Evolutionary conservation across 2,797 vertebrate genomes (phyloP), one percentile per base, ranked within the genome.

Genomic region (Chiroxiphia lanceolata): DNA sequence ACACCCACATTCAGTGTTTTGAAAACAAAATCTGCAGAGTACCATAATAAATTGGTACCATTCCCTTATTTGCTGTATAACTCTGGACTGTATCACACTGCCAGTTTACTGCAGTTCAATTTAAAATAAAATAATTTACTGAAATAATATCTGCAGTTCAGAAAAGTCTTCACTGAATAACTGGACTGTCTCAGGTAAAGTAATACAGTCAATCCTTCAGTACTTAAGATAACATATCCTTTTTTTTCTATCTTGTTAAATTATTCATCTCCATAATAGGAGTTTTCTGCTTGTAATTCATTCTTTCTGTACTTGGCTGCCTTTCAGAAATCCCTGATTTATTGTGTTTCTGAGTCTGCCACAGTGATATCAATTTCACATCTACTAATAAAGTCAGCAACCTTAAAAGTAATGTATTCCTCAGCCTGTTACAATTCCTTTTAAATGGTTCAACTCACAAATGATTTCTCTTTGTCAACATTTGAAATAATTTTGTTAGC

Each of bases 241-340:
- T 71, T 83, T 81, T 87, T 81, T 68, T 56, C 38, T 65, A 9
- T 68, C 75, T 91, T 89, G 63, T 85, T 89, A 94, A 92, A 84
- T 90, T 92, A 92, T 76, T 92, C 63, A 60, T 81, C 47, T 95
- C 90, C 86, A 89, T 95, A 95, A 90, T 83, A 89, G 93, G 94
- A 92, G 21, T 54, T 94, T 94, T 93, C 44, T 95, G 31, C 22
- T 15, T 60, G n/a, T 77, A 92, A 89, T 82, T 96, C 19, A 60
- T 70, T 82, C 56, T 87, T 88, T 56, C 78, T 70, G 42, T 90
- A 34, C 29, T 47, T 84, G 54, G 38, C 42, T 69, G 3, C 45
- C 47, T 79, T 84, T 90, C 78, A 84, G 56, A 89, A 38, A 9
- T 70, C 38, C 18, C 42, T 70, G 80, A 90, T 89, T 93, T 92